A percentile compares a stretch with the other conserved stretches of the same genome.
These are phyloP conservation scores for Epiperipatus broadwayi DNA, from an alignment of 2,888 invertebrate species.

Conservation along the genomic window DNA sequence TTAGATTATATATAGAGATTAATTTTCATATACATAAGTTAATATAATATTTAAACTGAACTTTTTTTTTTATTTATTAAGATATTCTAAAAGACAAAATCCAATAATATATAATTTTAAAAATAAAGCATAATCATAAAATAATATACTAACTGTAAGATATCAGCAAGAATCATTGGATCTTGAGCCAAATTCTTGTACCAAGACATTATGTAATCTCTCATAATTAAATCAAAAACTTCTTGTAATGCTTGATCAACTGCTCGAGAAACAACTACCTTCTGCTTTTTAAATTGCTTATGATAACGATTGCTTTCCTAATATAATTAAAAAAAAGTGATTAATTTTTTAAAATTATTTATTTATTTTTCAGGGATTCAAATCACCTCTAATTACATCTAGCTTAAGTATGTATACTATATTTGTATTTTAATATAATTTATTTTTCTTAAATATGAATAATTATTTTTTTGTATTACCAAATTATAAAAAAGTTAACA, in stretches of 20 bases:
- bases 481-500: no score
- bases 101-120: neutral
- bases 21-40: neutral
- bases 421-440: no score
- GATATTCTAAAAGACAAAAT: neutral
- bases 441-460: no score
- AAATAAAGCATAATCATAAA: neutral
- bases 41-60: neutral
- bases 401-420: no score
- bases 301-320: no score
- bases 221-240: slow-evolving; percentile 52
- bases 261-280: slow-evolving; percentile 43
- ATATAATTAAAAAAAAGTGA: no score
- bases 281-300: no score
- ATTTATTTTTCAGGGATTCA: no score
- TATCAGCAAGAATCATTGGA: slow-evolving; percentile 34
- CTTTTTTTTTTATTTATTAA: neutral
- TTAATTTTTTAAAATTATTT: no score
- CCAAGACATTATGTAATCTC: slow-evolving; percentile 61
- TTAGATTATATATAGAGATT: neutral
- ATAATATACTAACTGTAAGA: slow-evolving; percentile 22
- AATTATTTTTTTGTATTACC: no score
- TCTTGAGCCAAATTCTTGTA: slow-evolving; percentile 47
- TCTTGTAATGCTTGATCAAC: slow-evolving; percentile 65
- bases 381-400: no score